Evolutionary conservation across 2,888 invertebrate genomes (phyloP).

Genomic region (Augiades crinisus): DNA sequence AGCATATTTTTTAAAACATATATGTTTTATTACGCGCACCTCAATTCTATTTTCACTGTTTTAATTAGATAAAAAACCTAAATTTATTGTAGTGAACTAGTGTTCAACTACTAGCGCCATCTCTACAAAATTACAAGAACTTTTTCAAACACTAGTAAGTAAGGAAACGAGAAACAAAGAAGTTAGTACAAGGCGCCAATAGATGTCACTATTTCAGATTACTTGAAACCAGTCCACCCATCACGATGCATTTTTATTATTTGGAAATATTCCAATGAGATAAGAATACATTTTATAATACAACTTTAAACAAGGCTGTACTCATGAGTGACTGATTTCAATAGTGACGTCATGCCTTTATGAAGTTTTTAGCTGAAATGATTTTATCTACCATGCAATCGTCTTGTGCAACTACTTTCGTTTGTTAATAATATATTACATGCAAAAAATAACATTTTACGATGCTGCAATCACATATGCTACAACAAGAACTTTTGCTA

Average conservation of each 20-base stretch:
- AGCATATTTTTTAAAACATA: too few relatives aligned
- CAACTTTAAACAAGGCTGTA: conserved; percentile 44
- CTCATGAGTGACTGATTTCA: conserved; percentile 69
- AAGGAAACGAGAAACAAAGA: background rate
- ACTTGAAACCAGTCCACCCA: conserved; percentile 63
- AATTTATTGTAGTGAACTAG: too few relatives aligned
- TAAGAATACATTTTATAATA: conserved; percentile 37
- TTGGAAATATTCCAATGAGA: conserved; percentile 65
- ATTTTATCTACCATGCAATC: conserved; percentile 35
- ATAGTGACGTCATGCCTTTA: conserved; percentile 43
- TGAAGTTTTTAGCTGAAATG: background rate
- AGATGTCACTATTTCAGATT: conserved; percentile 68
- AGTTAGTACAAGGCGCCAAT: conserved; percentile 36
- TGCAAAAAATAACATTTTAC: background rate
- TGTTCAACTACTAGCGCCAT: conserved; percentile 50
- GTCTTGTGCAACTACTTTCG: conserved; percentile 1
- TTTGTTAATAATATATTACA: background rate
- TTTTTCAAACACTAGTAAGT: conserved; percentile 26
- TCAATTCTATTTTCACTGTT: too few relatives aligned
- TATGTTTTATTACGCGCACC: too few relatives aligned
- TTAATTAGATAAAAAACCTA: too few relatives aligned
- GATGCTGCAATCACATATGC: too few relatives aligned
- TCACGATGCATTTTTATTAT: conserved; percentile 30
- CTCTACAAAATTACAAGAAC: conserved; percentile 40
- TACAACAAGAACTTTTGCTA: too few relatives aligned